Percentiles rank a stretch among this genome's conserved stretches.
Evolutionary conservation across 2,888 invertebrate species (phyloP).

Genomic region (Celastrina argiolus): DNA sequence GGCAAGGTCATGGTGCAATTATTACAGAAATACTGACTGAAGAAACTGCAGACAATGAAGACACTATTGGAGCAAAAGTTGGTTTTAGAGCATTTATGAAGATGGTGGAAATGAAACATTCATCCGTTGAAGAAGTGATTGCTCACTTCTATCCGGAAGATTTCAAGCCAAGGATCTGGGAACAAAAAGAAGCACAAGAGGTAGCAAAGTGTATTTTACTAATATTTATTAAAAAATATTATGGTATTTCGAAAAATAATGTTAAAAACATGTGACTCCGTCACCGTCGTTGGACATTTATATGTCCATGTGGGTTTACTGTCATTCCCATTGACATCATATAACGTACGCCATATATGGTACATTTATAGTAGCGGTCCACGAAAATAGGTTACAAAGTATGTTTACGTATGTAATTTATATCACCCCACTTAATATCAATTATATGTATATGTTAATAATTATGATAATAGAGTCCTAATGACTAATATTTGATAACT

Average conservation of each 20-base stretch:
- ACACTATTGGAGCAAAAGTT: conserved; percentile 85
- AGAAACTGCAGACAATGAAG: conserved; percentile 87
- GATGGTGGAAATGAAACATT: conserved; percentile 89
- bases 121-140: conserved; percentile 90
- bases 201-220: conserved; percentile 47
- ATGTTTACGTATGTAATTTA: too few species aligned
- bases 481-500: neutral
- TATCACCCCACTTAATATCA: too few species aligned
- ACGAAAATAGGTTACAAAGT: neutral
- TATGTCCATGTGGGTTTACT: too few species aligned
- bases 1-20: conserved; percentile 88
- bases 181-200: conserved; percentile 82
- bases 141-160: conserved; percentile 90
- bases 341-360: too few species aligned
- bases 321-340: too few species aligned
- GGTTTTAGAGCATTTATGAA: conserved; percentile 91
- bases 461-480: too few species aligned
- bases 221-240: neutral
- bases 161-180: conserved; percentile 89
- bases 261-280: too few species aligned
- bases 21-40: conserved; percentile 90
- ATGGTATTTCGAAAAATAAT: too few species aligned
- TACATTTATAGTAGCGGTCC: too few species aligned
- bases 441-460: too few species aligned
- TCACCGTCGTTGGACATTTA: too few species aligned